Conservation (phyloP, 2,888 invertebrate genomes). For the Andrena haemorrhoa region DNA sequence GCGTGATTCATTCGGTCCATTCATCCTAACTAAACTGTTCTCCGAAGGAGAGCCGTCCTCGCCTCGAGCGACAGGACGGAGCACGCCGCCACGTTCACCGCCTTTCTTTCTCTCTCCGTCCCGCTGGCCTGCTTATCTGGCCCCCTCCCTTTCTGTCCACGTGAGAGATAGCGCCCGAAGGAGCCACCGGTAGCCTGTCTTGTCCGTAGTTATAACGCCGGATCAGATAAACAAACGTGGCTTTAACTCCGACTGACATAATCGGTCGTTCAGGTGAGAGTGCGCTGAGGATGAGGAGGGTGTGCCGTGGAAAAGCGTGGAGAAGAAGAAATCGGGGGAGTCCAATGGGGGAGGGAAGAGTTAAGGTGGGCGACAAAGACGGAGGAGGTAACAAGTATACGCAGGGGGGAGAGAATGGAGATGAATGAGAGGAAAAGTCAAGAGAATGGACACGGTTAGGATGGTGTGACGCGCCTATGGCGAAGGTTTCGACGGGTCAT, state of each 20-base stretch:
- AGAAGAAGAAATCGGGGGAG: not conserved
- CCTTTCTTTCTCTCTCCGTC: constrained; percentile 18
- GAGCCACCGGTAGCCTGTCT: constrained; percentile 73
- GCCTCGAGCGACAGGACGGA: constrained; percentile 76
- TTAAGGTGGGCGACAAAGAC: constrained; percentile 38
- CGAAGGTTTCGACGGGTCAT: constrained; percentile 50
- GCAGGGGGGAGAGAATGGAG: constrained; percentile 24
- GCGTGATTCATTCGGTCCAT: constrained; percentile 83
- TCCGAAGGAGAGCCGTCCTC: constrained; percentile 73
- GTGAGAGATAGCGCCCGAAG: constrained; percentile 73
- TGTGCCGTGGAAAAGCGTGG: constrained; percentile 21
- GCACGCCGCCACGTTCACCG: constrained; percentile 53
- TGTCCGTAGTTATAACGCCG: constrained; percentile 78
- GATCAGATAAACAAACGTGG: constrained; percentile 82
- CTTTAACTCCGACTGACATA: constrained; percentile 80
- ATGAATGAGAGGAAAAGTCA: constrained; percentile 17
- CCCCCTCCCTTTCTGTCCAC: constrained; percentile 3
- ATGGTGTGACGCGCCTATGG: constrained; percentile 50
- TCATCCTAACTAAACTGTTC: constrained; percentile 79
- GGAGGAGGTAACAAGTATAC: constrained; percentile 22
- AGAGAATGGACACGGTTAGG: constrained; percentile 12
- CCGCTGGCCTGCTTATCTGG: constrained; percentile 21
- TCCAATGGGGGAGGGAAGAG: constrained; percentile 3
- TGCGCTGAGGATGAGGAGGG: constrained; percentile 6
- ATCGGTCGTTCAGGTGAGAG: constrained; percentile 73